These are phyloP conservation scores for Delia radicum DNA, from an alignment of 1,140 invertebrate species.

Conservation along the genomic window DNA sequence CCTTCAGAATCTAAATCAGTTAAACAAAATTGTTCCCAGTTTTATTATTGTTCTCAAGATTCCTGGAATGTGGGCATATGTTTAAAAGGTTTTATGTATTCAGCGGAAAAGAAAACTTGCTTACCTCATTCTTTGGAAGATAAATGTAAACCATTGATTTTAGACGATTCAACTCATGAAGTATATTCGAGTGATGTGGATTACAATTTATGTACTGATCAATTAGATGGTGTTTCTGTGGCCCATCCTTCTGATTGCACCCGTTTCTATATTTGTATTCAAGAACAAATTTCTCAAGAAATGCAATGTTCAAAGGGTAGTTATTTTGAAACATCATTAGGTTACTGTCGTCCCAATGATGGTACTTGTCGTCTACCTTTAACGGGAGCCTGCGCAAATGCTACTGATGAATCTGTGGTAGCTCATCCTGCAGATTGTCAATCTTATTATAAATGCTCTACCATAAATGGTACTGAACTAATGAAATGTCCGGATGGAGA, in stretches of 20 bases:
- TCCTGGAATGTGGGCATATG: conserved; percentile 42
- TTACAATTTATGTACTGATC: conserved; percentile 31
- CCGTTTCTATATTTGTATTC: conserved; percentile 41
- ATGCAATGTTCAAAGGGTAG: conserved; percentile 40
- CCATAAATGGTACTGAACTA: conserved; percentile 30
- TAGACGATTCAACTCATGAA: neutral
- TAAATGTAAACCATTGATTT: conserved; percentile 33
- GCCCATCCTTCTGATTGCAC: conserved; percentile 39
- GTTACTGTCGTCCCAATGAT: conserved; percentile 46
- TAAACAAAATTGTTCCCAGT: conserved; percentile 34
- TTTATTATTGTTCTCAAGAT: conserved; percentile 39
- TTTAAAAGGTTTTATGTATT: conserved; percentile 37
- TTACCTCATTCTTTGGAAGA: conserved; percentile 14
- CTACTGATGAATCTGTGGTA: conserved; percentile 29
- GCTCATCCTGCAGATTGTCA: conserved; percentile 38
- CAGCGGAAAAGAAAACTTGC: neutral
- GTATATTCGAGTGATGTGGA: neutral
- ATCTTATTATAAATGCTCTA: conserved; percentile 43
- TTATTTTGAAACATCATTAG: conserved; percentile 36
- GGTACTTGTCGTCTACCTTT: conserved; percentile 37
- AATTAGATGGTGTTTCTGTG: conserved; percentile 38
- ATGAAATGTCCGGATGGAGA: conserved; percentile 39
- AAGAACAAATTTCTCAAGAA: conserved; percentile 27
- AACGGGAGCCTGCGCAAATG: conserved; percentile 28
- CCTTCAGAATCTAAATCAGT: conserved; percentile 29